phyloP scores from a whole-genome alignment of 2,797 vertebrate species.

The Neosilurus hyrtlii region DNA sequence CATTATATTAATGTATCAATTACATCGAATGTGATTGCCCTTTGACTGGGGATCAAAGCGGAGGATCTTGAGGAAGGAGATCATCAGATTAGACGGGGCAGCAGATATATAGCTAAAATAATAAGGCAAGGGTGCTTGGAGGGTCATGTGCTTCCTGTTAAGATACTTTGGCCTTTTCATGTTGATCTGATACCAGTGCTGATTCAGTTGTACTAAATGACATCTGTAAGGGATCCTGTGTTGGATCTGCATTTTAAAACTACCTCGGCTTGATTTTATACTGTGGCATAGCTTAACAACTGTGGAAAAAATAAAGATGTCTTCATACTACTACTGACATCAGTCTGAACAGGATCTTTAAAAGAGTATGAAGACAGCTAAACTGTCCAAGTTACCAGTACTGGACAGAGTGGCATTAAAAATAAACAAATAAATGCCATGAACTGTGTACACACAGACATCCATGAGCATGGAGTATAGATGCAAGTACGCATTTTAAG shows the following conservation, averaged over 20 bases:
- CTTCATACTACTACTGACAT: not conserved
- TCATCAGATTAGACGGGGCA: slow-evolving; percentile 51
- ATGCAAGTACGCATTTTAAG: not conserved
- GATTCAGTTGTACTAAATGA: not conserved
- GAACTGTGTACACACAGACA: not conserved
- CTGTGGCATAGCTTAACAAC: not conserved
- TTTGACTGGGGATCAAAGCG: slow-evolving; percentile 55
- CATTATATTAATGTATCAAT: slow-evolving; percentile 60
- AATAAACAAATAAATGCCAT: not conserved
- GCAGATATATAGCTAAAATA: slow-evolving; percentile 49
- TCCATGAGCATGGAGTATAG: not conserved
- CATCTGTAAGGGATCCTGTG: not conserved
- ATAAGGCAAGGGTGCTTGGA: slow-evolving; percentile 27
- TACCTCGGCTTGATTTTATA: not conserved
- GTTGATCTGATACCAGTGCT: slow-evolving; percentile 16
- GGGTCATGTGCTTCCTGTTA: slow-evolving; percentile 23
- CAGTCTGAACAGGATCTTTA: not conserved
- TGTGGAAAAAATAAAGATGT: not conserved
- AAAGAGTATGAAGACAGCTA: not conserved
- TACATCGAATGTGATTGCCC: slow-evolving; percentile 54
- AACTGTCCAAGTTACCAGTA: not conserved
- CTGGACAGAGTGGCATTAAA: not conserved
- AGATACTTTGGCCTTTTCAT: not conserved
- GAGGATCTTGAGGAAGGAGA: slow-evolving; percentile 29
- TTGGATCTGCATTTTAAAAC: not conserved